Evolutionary conservation across 1,140 invertebrate genomes (phyloP).

Genomic region (Solenopsis invicta): DNA sequence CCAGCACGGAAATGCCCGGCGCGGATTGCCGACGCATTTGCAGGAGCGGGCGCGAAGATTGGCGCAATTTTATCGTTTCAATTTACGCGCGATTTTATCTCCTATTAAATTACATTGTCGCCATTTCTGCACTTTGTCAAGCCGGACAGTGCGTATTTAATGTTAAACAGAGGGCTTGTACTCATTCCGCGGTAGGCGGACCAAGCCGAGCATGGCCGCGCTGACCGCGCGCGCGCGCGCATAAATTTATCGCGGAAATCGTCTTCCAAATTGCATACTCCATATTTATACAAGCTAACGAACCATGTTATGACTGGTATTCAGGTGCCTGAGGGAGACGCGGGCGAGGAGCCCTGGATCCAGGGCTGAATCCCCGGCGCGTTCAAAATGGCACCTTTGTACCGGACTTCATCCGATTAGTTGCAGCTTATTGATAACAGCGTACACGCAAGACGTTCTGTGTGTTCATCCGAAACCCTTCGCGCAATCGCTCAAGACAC

Average conservation of each 20-base stretch:
- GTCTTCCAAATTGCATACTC: conserved; percentile 52
- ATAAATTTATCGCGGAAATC: conserved; percentile 47
- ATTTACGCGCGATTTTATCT: conserved; percentile 32
- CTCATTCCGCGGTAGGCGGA: background rate
- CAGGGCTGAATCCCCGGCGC: background rate
- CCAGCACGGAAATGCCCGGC: background rate
- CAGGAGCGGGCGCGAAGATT: conserved; percentile 10
- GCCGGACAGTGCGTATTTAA: background rate
- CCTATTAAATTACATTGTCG: conserved; percentile 28
- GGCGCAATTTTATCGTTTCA: conserved; percentile 50
- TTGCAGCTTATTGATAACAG: conserved; percentile 38
- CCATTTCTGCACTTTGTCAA: background rate
- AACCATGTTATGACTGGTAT: conserved; percentile 50
- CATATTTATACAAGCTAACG: conserved; percentile 62
- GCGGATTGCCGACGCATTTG: conserved; percentile 17
- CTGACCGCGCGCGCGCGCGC: conserved; percentile 46
- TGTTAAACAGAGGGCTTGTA: background rate
- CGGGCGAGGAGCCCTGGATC: background rate
- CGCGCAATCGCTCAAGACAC: background rate
- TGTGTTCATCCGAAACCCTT: background rate
- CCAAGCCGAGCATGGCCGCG: conserved; percentile 1
- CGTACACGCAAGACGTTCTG: conserved; percentile 44
- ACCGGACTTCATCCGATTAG: conserved; percentile 48
- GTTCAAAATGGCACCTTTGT: conserved; percentile 30
- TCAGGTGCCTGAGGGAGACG: conserved; percentile 12